Base-by-base conservation (phyloP, 2,888 invertebrate genomes). In the Temnothorax unifasciatus region DNA sequence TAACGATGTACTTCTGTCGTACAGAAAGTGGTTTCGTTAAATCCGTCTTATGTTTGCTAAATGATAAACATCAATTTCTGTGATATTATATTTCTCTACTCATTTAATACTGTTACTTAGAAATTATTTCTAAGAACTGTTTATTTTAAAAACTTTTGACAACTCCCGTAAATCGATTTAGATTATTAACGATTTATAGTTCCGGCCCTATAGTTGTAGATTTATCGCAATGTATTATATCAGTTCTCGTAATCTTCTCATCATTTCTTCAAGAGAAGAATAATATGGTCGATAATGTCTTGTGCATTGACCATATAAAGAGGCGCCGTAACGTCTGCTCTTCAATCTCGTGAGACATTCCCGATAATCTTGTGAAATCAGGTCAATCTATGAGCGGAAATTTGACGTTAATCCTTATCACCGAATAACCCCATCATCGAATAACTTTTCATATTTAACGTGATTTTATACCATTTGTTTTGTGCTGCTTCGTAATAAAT, bases 281-380 rank as follows among this genome's bases (percentile, higher is more conserved):
- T 15, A 64, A 64, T 21, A 25, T 18, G 8, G 13, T 76, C 76
- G 38, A 76, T 50, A 73, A 29, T 38, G n/a, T 34, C 29, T 29
- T n/a, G 64, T 38, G 25, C 18, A 11, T 41, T 25, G 52, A 50
- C n/a, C 25, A 52, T 25, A 52, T 41, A 75, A 63, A 68, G 3
- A 66, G 66, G n/a, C 41, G 41, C 52, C 68, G 41, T 41, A 77
- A 66, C 15, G 54, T 77, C 69, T 77, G 29, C 38, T 77, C 15
- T 77, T 69, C 15, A 29, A 44, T 44, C 69, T 57, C n/a, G 44
- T 44, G n/a, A 69, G 52, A 52, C 41, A 4, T 69, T 21, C 29
- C n/a, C 68, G 64, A 66, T 66, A 66, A 76, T 66, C 38, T 13
- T 3, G n/a, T 44, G n/a, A 54, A 77, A 77, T 69, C 41, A 68